phyloP scores from a whole-genome alignment of 1,140 invertebrate genomes.

The Luehdorfia chinensis region DNA sequence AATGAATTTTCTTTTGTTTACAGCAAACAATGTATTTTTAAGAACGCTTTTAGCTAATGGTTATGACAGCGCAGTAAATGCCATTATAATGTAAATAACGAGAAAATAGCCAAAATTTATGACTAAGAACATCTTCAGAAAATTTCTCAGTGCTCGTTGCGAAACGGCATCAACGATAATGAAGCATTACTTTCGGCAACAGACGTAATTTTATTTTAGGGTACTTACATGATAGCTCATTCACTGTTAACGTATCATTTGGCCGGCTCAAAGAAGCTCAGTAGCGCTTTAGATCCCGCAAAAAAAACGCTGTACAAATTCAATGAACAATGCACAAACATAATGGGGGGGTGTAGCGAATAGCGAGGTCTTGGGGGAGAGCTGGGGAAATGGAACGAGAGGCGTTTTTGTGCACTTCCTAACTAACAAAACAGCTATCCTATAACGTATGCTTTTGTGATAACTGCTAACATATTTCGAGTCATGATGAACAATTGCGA shows the following conservation, averaged over 20 bases:
- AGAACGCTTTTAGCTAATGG: conserved; percentile 1
- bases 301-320: conserved; percentile 39
- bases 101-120: too few species aligned
- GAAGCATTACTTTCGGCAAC: not conserved
- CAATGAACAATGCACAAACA: conserved; percentile 48
- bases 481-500: conserved; percentile 14
- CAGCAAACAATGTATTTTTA: not conserved
- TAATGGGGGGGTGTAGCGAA: conserved; percentile 25
- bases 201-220: conserved; percentile 18
- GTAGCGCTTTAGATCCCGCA: conserved; percentile 28
- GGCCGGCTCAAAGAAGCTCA: conserved; percentile 39
- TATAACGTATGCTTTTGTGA: conserved; percentile 31
- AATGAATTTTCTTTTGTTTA: conserved; percentile 37
- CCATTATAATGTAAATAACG: too few species aligned
- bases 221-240: conserved; percentile 28
- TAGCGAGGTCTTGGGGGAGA: conserved; percentile 8
- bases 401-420: conserved; percentile 36
- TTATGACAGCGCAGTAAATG: too few species aligned
- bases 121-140: too few species aligned
- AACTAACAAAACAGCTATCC: conserved; percentile 25
- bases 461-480: conserved; percentile 14
- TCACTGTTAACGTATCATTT: conserved; percentile 45
- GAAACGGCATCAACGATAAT: too few species aligned
- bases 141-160: too few species aligned
- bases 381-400: conserved; percentile 23